Evolutionary conservation across 2,113 vertebrate genomes (phyloP).

Genomic region (Trematomus loennbergii): DNA sequence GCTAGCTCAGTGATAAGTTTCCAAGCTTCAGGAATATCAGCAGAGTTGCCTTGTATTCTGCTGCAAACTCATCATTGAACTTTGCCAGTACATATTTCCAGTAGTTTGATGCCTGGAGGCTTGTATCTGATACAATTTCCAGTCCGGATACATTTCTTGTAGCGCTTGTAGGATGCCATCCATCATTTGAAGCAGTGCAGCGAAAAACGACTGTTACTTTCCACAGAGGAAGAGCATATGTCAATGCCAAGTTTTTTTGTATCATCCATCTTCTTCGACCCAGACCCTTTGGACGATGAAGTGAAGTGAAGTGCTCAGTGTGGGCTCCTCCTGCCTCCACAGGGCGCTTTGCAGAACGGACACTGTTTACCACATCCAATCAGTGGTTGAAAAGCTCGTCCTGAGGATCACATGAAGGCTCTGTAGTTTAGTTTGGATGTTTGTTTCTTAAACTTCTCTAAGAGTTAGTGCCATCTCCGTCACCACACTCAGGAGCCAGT

Average conservation of each 20-base stretch:
- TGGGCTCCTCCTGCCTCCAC: constrained; percentile 78
- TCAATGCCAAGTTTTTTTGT: not conserved
- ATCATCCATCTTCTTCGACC: fast-evolving
- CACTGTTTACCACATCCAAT: constrained; percentile 83
- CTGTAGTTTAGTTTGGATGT: constrained; percentile 14
- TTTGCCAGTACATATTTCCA: constrained; percentile 78
- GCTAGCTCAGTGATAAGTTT: constrained; percentile 46
- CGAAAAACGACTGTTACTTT: fast-evolving
- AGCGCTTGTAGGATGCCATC: constrained; percentile 42
- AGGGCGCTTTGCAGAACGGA: constrained; percentile 79
- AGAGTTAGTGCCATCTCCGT: constrained; percentile 48
- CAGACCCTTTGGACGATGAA: constrained; percentile 70
- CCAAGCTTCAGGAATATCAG: constrained; percentile 72
- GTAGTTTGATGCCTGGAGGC: constrained; percentile 77
- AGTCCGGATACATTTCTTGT: constrained; percentile 67
- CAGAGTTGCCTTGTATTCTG: constrained; percentile 34
- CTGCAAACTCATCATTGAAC: constrained; percentile 64
- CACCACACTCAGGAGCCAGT: constrained; percentile 50
- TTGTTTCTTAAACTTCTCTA: not conserved
- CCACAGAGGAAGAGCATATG: constrained; percentile 55
- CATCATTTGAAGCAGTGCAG: fast-evolving
- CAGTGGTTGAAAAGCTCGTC: constrained; percentile 68
- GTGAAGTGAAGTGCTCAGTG: constrained; percentile 59
- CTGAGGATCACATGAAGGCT: constrained; percentile 62
- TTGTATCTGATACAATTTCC: constrained; percentile 78